These are phyloP conservation scores for Nothoprocta pentlandii DNA, from an alignment of 2,113 vertebrate genomes.

Conservation along the genomic window DNA sequence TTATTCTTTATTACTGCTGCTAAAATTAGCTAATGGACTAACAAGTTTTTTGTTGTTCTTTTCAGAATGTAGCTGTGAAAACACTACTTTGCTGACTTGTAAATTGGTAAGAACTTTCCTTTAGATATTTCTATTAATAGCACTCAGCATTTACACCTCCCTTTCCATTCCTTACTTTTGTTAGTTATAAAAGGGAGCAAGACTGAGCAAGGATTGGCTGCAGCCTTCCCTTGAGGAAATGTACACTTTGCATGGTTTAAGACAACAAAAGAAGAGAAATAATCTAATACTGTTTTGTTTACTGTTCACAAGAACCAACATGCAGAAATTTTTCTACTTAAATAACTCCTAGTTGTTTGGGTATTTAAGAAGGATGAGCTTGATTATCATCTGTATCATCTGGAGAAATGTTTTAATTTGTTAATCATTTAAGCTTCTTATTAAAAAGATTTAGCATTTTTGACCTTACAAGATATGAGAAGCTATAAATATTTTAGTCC, in stretches of 20 bases:
- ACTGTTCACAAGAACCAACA: background rate
- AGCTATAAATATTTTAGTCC: background rate
- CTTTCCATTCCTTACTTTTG: background rate
- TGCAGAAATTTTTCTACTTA: background rate
- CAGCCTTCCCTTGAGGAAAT: background rate
- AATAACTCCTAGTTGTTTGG: background rate
- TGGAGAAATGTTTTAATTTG: background rate
- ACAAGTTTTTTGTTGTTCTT: background rate
- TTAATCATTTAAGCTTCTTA: background rate
- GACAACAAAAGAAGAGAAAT: background rate
- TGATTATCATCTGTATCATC: background rate
- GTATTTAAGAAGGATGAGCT: background rate
- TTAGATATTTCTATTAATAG: background rate
- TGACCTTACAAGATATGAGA: background rate
- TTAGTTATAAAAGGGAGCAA: background rate
- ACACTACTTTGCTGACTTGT: constrained; percentile 81
- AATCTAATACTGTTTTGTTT: background rate
- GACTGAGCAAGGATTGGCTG: background rate
- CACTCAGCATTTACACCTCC: background rate
- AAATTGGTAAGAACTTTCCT: constrained; percentile 85
- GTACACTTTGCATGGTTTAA: background rate
- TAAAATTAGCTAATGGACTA: background rate
- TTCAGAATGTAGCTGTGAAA: constrained; percentile 93
- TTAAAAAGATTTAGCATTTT: background rate
- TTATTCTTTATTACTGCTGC: constrained; percentile 10